Base-by-base conservation (phyloP, 2,888 invertebrate genomes). In the Dastarcus helophoroides region DNA sequence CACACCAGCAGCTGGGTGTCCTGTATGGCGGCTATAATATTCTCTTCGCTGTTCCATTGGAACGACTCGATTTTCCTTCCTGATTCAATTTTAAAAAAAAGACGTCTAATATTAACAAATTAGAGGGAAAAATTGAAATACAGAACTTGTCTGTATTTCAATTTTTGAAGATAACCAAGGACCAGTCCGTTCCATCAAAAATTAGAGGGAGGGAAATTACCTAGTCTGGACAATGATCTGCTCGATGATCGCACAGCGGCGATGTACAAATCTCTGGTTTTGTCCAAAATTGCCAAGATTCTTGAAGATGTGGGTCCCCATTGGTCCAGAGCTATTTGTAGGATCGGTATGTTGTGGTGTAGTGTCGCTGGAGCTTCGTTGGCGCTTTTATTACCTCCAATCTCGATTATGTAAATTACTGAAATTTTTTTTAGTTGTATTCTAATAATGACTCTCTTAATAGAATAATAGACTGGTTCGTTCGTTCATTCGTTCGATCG, bases 341-440 rank as follows among this genome's bases (percentile, higher is more conserved):
- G 69, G n/a, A 97, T 73, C 14, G 79, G 80, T 53, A 80, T 73
- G 49, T 75, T 71, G 54, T 90, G 89, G 7, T 68, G 66, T 34
- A 93, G 63, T 3, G 81, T 76, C 22, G 81, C 78, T 0, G 78
- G 75, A 36, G 86, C 81, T 33, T 74, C 77, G 3, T 75, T 70
- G 29, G 80, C 73, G 30, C 79, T 73, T 46, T 85, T 78, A 63
- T 81, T 73, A 1, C 75, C 73, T 1, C 74, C 72, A 1, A 93
- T 67, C 51, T 97, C 94, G 50, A 93, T 80, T 0, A 93, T 68
- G 50, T 90, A 82, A 14, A 94, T 68, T 33, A 77, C 83, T 84
- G 47, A 47, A 66, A 56, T 39, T n/a, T n/a, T n/a, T n/a, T n/a
- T n/a, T n/a, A n/a, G n/a, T n/a, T n/a, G n/a, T n/a, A n/a, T n/a